Percentiles rank a stretch among this genome's conserved stretches.
Evolutionary conservation across 1,140 invertebrate genomes (phyloP).

Genomic region (Meloidogyne hapla): DNA sequence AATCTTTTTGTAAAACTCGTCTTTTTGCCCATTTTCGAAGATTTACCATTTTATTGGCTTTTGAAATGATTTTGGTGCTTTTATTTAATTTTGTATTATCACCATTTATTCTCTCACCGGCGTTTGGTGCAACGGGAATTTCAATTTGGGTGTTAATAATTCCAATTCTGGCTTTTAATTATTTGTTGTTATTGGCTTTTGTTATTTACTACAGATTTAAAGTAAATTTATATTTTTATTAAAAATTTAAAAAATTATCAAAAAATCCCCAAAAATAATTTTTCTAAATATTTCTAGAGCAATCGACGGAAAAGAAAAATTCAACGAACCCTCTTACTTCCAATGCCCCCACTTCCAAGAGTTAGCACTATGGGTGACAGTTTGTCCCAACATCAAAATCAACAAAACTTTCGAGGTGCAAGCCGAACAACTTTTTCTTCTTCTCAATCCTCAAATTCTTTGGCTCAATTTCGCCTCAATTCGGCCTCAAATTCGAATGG

Average conservation of each 20-base stretch:
- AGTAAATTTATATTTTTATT: constrained; percentile 24
- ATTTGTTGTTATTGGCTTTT: constrained; percentile 33
- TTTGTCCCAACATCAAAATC: neutral
- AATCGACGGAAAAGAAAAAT: constrained; percentile 14
- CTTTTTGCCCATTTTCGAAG: constrained; percentile 10
- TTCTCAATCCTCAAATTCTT: neutral
- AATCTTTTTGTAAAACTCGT: constrained; percentile 9
- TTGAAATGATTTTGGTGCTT: constrained; percentile 28
- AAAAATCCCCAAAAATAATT: too few relatives aligned
- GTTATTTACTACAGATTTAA: constrained; percentile 48
- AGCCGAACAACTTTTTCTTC: constrained; percentile 5
- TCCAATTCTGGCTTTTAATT: constrained; percentile 46
- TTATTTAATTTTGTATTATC: constrained; percentile 33
- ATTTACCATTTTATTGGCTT: constrained; percentile 16
- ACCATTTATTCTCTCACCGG: constrained; percentile 17
- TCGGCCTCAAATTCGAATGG: neutral
- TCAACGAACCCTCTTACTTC: constrained; percentile 10
- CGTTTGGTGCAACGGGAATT: constrained; percentile 25
- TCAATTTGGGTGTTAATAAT: constrained; percentile 41
- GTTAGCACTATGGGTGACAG: constrained; percentile 14
- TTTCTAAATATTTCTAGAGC: neutral
- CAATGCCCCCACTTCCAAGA: constrained; percentile 25
- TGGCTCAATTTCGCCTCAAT: neutral
- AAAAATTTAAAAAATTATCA: neutral
- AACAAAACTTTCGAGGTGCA: neutral